Evolutionary conservation across 2,888 invertebrate genomes (phyloP).

Genomic region (Drosophila kambysellisi): DNA sequence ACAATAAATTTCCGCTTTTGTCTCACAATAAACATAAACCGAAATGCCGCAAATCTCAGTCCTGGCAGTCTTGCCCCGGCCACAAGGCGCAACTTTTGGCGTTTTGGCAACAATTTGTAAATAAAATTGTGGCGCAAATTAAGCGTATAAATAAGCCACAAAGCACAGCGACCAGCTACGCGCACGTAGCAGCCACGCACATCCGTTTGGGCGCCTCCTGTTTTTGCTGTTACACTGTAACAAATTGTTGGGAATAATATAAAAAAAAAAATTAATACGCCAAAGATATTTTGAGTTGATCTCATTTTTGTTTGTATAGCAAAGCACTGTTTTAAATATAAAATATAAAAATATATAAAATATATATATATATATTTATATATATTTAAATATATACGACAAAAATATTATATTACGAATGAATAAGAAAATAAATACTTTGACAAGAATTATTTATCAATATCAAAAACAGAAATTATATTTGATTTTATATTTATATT

Average conservation of each 20-base stretch:
- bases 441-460: too few relatives aligned
- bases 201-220: constrained; percentile 46
- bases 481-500: too few relatives aligned
- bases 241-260: constrained; percentile 2
- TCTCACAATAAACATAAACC: constrained; percentile 73
- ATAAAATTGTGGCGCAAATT: constrained; percentile 83
- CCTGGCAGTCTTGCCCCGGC: constrained; percentile 25
- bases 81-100: constrained; percentile 61
- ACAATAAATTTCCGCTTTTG: constrained; percentile 75
- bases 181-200: constrained; percentile 40
- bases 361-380: too few relatives aligned
- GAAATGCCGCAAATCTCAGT: constrained; percentile 76
- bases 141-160: constrained; percentile 83
- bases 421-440: too few relatives aligned
- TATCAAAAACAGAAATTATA: too few relatives aligned
- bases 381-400: too few relatives aligned
- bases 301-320: neutral
- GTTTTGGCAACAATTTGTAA: constrained; percentile 82
- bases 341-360: neutral
- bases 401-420: too few relatives aligned
- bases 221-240: constrained; percentile 1
- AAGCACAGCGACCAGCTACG: constrained; percentile 43
- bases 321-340: neutral
- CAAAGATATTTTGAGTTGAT: neutral
- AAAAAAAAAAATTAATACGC: neutral